Percentiles rank a stretch among this genome's conserved stretches.
These are phyloP conservation scores for Etia nguti DNA, from an alignment of 2,113 vertebrate genomes.

Conservation along the genomic window DNA sequence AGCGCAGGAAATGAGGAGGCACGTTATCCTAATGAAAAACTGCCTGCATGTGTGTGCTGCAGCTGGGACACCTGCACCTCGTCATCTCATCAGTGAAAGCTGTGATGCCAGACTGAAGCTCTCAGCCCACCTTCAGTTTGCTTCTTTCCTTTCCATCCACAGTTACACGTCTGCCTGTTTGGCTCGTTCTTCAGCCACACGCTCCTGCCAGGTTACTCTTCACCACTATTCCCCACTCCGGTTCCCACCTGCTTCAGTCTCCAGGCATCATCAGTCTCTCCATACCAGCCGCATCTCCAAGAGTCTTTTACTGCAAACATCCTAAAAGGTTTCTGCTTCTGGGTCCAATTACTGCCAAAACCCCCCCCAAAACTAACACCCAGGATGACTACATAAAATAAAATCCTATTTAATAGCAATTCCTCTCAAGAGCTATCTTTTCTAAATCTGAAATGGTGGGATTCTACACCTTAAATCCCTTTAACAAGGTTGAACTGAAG, in stretches of 20 bases:
- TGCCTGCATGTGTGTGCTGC: neutral
- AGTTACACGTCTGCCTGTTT: neutral
- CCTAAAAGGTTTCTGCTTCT: neutral
- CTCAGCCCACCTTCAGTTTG: neutral
- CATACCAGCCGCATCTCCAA: neutral
- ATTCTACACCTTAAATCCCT: neutral
- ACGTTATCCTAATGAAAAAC: neutral
- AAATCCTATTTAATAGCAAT: neutral
- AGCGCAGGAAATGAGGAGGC: neutral
- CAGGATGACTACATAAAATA: neutral
- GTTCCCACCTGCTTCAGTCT: neutral
- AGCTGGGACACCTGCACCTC: neutral
- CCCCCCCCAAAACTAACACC: neutral
- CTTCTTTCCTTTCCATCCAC: neutral
- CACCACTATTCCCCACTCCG: neutral
- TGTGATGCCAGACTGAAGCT: neutral
- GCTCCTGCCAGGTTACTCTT: neutral
- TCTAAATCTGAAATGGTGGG: neutral
- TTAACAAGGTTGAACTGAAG: neutral
- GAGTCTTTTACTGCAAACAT: neutral
- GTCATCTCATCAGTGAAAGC: neutral
- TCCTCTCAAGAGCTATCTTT: neutral
- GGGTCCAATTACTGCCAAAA: neutral
- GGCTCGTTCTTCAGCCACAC: neutral
- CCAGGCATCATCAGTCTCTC: neutral